A percentile compares a stretch with the other conserved stretches of the same genome.
Conservation (phyloP, 2,113 vertebrate genomes). For the Chascanopsetta lugubris region DNA sequence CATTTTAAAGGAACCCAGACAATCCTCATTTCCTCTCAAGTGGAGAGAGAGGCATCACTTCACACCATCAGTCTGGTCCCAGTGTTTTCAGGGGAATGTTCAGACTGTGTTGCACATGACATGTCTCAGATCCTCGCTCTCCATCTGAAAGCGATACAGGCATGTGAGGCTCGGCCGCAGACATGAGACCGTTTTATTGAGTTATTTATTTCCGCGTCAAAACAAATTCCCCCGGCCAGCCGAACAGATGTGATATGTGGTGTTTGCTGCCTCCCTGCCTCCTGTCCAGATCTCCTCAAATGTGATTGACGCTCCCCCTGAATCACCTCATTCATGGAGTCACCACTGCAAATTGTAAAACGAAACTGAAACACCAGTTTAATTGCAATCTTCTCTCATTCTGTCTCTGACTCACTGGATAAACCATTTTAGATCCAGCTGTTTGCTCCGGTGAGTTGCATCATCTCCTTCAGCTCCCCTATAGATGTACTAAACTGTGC, state of each 20-base stretch:
- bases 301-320: conserved; percentile 5
- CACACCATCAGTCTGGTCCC: conserved; percentile 3
- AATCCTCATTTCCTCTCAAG: background rate
- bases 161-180: background rate
- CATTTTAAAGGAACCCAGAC: no score
- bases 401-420: conserved; percentile 92
- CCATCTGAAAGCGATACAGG: conserved; percentile 10
- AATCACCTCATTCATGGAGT: conserved; percentile 14
- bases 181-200: conserved; percentile 17
- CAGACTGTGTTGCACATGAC: background rate
- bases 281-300: conserved; percentile 22
- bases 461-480: conserved; percentile 77
- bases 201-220: conserved; percentile 23
- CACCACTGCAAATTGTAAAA: conserved; percentile 33
- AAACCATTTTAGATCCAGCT: conserved; percentile 99
- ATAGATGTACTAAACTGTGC: conserved; percentile 63
- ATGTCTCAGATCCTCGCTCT: background rate
- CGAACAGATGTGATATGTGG: background rate
- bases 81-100: conserved; percentile 2
- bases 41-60: background rate
- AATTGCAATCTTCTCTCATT: conserved; percentile 91
- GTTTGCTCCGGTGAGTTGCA: conserved; percentile 99
- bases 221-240: conserved; percentile 4
- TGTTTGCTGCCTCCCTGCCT: conserved; percentile 21
- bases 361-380: conserved; percentile 50